Evolutionary conservation across 2,113 vertebrate genomes (phyloP).

Genomic region (Cynocephalus volans): DNA sequence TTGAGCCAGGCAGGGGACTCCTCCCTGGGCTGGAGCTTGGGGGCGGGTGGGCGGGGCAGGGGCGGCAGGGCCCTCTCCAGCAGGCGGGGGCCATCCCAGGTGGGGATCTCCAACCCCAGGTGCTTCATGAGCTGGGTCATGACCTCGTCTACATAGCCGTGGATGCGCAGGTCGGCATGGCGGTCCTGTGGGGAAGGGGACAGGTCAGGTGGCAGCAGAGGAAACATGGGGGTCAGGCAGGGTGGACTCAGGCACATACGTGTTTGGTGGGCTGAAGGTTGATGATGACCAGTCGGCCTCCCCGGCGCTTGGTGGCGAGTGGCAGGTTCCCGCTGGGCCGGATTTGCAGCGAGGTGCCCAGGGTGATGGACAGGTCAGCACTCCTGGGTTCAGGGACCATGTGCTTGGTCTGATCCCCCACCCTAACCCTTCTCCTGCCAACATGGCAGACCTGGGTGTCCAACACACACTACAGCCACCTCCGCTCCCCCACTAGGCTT

Average conservation of each 20-base stretch:
- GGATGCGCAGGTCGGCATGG: slow-evolving; percentile 94
- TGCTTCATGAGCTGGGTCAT: slow-evolving; percentile 94
- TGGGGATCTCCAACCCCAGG: slow-evolving; percentile 93
- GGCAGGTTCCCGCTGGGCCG: slow-evolving; percentile 98
- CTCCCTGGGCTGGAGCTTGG: slow-evolving; percentile 42
- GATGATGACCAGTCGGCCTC: slow-evolving; percentile 96
- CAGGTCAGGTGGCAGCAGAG: neutral
- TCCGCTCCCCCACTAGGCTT: neutral
- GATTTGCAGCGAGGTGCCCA: slow-evolving; percentile 98
- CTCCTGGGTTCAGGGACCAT: slow-evolving; percentile 86
- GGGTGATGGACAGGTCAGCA: slow-evolving; percentile 95
- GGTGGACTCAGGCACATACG: slow-evolving; percentile 87
- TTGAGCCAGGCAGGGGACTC: slow-evolving; percentile 57
- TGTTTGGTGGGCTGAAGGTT: slow-evolving; percentile 98
- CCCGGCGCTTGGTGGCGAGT: slow-evolving; percentile 96
- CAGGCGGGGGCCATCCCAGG: slow-evolving; percentile 93
- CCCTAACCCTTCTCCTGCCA: neutral
- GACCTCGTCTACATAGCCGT: slow-evolving; percentile 95
- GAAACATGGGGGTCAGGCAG: neutral
- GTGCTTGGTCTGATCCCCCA: neutral
- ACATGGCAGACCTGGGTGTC: neutral
- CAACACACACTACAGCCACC: neutral
- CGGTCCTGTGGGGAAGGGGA: slow-evolving; percentile 91
- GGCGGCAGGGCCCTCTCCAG: slow-evolving; percentile 86
- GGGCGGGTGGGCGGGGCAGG: neutral